Percentiles rank a stretch among this genome's conserved stretches.
phyloP scores from a whole-genome alignment of 2,113 vertebrate species.

The Rhinopomastus cyanomelas region DNA sequence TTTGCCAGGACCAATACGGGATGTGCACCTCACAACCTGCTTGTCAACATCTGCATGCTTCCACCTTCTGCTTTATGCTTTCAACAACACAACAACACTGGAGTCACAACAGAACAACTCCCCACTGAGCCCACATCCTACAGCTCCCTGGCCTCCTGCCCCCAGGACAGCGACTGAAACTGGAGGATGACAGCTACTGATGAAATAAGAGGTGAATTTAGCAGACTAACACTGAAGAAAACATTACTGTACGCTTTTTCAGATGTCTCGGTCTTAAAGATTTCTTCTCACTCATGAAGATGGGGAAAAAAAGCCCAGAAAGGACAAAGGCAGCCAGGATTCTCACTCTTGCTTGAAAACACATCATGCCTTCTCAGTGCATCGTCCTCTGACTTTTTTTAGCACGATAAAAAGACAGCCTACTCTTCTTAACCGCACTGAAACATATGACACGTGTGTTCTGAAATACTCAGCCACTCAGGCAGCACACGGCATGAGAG shows the following conservation, averaged over 20 bases:
- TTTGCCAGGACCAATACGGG: background rate
- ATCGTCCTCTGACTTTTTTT: background rate
- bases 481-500: background rate
- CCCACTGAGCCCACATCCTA: background rate
- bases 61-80: background rate
- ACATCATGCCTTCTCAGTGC: background rate
- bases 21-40: background rate
- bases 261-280: background rate
- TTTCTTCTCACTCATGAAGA: background rate
- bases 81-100: background rate
- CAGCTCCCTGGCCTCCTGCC: background rate
- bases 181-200: background rate
- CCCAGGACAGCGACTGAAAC: background rate
- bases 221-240: background rate
- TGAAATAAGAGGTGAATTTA: background rate
- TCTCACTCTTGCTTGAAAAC: background rate
- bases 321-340: background rate
- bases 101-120: accelerated
- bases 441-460: background rate
- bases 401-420: background rate
- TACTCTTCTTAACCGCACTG: background rate
- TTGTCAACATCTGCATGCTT: background rate
- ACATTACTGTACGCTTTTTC: background rate
- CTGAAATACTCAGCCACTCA: background rate
- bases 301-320: background rate